Evolutionary conservation across 2,113 vertebrate genomes (phyloP).

Genomic region (Tautogolabrus adspersus): DNA sequence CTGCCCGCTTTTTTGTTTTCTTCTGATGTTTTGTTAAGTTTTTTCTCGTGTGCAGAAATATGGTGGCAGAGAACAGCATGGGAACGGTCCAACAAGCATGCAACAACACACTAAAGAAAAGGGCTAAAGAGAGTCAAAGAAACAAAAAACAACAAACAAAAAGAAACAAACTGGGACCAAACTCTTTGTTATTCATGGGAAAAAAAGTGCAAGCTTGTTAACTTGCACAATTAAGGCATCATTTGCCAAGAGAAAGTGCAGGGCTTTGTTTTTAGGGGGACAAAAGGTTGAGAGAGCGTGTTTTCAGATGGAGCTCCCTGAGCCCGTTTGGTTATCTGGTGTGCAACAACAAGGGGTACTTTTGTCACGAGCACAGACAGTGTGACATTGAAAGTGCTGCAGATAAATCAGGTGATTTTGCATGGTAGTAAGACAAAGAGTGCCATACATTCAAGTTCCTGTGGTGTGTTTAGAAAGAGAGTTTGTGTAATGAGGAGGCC

Average conservation of each 20-base stretch:
- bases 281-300: constrained; percentile 77
- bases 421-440: constrained; percentile 79
- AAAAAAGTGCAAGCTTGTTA: constrained; percentile 77
- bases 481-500: constrained; percentile 45
- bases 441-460: constrained; percentile 69
- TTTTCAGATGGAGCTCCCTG: constrained; percentile 55
- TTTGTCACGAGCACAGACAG: constrained; percentile 78
- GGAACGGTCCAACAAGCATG: constrained; percentile 73
- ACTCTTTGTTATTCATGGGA: constrained; percentile 82
- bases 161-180: constrained; percentile 61
- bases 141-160: constrained; percentile 53
- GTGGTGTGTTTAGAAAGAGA: constrained; percentile 49
- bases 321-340: constrained; percentile 68
- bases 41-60: constrained; percentile 25
- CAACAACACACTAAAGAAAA: constrained; percentile 49
- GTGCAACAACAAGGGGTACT: constrained; percentile 78
- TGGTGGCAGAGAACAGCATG: constrained; percentile 50
- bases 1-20: constrained; percentile 28
- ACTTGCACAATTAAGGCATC: constrained; percentile 85
- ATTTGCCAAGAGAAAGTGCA: constrained; percentile 79
- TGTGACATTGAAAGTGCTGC: constrained; percentile 75
- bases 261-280: constrained; percentile 79
- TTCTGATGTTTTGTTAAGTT: constrained; percentile 28
- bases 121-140: constrained; percentile 27
- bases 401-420: constrained; percentile 80